A percentile compares a stretch with the other conserved stretches of the same genome.
Conservation (phyloP, 2,113 vertebrate species). For the Naja naja region DNA sequence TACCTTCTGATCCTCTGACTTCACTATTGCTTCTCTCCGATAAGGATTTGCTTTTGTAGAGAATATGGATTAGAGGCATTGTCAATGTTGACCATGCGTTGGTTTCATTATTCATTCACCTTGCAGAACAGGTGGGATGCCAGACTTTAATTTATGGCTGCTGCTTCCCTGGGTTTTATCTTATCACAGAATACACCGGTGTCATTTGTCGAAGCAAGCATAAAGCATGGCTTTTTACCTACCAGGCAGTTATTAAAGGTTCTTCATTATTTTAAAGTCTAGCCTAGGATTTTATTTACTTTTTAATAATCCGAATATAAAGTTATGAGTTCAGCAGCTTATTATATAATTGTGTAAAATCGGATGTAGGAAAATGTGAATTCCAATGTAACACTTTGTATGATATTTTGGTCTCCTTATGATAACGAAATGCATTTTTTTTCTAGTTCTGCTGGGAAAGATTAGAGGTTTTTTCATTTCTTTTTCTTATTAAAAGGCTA, state of each 20-base stretch:
- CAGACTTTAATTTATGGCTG: not conserved
- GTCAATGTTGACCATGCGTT: not conserved
- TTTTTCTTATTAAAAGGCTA: conserved; percentile 42
- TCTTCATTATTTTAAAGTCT: conserved; percentile 28
- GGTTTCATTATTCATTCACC: conserved; percentile 7
- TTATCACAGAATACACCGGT: not conserved
- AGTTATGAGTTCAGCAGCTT: conserved; percentile 2
- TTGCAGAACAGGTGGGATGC: conserved; percentile 15
- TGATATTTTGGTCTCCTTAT: conserved; percentile 32
- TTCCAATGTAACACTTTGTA: not conserved
- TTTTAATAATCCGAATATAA: conserved; percentile 24
- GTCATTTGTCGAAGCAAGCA: not conserved
- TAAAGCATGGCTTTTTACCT: conserved; percentile 9
- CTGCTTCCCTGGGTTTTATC: conserved; percentile 17
- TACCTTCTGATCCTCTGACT: not conserved
- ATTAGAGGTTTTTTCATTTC: conserved; percentile 35
- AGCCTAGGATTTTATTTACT: conserved; percentile 28
- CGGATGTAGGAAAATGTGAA: not conserved
- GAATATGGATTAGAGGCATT: not conserved
- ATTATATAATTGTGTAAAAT: conserved; percentile 31
- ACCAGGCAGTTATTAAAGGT: conserved; percentile 18
- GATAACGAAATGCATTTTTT: conserved; percentile 3
- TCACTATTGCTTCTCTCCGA: not conserved
- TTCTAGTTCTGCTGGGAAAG: conserved; percentile 37
- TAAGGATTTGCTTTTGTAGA: not conserved